These are phyloP conservation scores for Pantherophis alleghaniensis DNA, from an alignment of 2,797 vertebrate genomes.

Conservation along the genomic window DNA sequence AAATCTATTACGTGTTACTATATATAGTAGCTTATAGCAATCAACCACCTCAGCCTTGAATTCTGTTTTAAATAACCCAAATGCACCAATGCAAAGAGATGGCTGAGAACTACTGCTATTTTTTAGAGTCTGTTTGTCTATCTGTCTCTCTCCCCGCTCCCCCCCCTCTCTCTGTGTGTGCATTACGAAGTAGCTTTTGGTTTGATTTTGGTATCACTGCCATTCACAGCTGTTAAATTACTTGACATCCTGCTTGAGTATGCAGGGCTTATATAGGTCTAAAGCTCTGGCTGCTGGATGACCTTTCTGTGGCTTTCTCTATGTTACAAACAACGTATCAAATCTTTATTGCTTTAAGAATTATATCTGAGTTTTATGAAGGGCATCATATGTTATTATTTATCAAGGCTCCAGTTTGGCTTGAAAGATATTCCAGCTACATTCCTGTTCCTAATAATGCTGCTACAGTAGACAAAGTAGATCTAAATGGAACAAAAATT, in stretches of 20 bases:
- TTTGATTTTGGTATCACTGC: not conserved
- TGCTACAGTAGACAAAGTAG: not conserved
- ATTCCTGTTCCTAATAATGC: not conserved
- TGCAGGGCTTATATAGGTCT: not conserved
- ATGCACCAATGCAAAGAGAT: not conserved
- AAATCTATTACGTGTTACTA: not conserved
- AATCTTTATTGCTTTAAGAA: not conserved
- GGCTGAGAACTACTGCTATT: not conserved
- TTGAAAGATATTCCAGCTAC: not conserved
- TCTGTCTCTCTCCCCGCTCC: too few species aligned
- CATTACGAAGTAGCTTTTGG: not conserved
- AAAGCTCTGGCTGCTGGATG: not conserved
- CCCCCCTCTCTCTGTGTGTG: accelerated
- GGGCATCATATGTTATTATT: not conserved
- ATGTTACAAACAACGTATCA: not conserved
- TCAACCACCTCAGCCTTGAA: not conserved
- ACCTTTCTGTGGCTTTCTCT: not conserved
- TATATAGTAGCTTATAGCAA: not conserved
- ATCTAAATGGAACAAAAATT: not conserved
- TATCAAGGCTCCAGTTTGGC: not conserved
- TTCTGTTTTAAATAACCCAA: not conserved
- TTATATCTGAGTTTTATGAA: not conserved
- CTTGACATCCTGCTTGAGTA: not conserved
- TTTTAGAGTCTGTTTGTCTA: not conserved
- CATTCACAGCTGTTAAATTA: not conserved